Evolutionary conservation across 2,888 invertebrate genomes (phyloP).

Genomic region (Tetramorium bicarinatum): DNA sequence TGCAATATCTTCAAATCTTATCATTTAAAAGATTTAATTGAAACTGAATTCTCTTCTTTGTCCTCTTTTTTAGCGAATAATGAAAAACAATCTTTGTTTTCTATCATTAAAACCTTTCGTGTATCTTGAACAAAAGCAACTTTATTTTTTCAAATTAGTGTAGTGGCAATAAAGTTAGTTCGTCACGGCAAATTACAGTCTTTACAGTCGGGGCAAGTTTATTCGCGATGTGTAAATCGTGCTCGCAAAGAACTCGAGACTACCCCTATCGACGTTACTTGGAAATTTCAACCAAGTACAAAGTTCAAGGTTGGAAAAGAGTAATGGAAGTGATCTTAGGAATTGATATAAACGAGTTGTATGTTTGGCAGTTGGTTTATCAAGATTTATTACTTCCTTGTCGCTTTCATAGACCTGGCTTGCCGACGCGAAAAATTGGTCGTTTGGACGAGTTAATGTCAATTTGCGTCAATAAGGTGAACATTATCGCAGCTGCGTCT

Average conservation of each 20-base stretch:
- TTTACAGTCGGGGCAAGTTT: neutral
- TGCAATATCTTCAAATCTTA: neutral
- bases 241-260: slow-evolving; percentile 4
- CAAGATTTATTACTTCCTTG: slow-evolving; percentile 50
- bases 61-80: neutral
- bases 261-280: neutral
- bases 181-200: slow-evolving; percentile 14
- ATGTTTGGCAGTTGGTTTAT: slow-evolving; percentile 44
- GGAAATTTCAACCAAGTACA: slow-evolving; percentile 56
- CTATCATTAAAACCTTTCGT: neutral
- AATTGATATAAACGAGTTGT: slow-evolving; percentile 56
- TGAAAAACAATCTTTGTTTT: neutral
- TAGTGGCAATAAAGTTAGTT: neutral
- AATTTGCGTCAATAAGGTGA: slow-evolving; percentile 42
- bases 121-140: neutral
- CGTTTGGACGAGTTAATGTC: slow-evolving; percentile 41
- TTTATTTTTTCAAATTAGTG: neutral
- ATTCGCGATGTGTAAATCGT: slow-evolving; percentile 1
- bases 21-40: neutral
- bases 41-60: neutral
- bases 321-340: slow-evolving; percentile 38
- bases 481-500: slow-evolving; percentile 12
- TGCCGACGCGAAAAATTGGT: slow-evolving; percentile 14
- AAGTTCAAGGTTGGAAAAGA: slow-evolving; percentile 73
- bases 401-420: slow-evolving; percentile 23